Conservation (phyloP, 1,140 invertebrate species). For the Papilio machaon region DNA sequence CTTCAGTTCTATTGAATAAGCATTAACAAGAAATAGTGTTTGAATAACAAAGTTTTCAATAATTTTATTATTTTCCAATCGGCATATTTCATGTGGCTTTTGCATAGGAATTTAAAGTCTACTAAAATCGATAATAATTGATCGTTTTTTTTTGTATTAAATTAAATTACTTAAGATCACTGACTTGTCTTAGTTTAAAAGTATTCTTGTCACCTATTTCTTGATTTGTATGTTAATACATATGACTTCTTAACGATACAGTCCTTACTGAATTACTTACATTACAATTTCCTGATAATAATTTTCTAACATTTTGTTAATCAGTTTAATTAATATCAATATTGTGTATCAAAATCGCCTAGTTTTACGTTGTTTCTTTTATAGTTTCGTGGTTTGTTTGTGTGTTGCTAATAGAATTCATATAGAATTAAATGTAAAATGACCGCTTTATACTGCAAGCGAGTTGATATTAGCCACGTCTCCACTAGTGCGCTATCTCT, state of each 20-base stretch:
- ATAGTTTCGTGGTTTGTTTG: constrained; percentile 8
- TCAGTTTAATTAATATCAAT: not conserved
- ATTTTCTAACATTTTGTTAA: not conserved
- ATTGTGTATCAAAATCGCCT: not conserved
- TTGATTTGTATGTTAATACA: not conserved
- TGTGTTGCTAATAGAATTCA: constrained; percentile 3
- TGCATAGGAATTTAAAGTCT: not conserved
- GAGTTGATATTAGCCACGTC: not conserved
- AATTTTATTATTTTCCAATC: not conserved
- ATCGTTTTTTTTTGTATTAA: too few species aligned
- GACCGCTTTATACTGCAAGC: not conserved
- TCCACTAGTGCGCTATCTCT: not conserved
- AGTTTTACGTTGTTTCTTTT: not conserved
- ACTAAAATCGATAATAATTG: too few species aligned
- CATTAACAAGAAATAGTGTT: constrained; percentile 11
- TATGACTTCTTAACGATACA: too few species aligned
- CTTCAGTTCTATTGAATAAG: not conserved
- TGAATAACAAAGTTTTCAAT: not conserved
- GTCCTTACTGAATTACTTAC: not conserved
- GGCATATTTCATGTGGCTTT: not conserved
- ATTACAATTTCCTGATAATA: not conserved
- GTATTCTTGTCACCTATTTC: not conserved
- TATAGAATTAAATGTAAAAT: not conserved
- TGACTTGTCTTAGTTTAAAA: not conserved
- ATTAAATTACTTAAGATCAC: too few species aligned